Base-by-base conservation (phyloP, 2,113 vertebrate species). In the Ia io region DNA sequence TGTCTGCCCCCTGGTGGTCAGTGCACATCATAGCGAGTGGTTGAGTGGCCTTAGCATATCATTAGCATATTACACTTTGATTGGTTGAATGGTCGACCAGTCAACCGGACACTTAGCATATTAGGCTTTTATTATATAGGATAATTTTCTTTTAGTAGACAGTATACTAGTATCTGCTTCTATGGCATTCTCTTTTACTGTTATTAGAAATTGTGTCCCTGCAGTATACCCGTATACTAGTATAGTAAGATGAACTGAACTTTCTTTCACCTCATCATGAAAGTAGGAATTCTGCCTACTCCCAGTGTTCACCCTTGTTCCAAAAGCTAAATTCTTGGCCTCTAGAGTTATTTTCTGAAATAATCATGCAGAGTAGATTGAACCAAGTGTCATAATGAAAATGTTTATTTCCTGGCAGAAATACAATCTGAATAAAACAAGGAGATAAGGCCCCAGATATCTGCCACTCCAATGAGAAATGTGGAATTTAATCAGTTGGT, bases 341-440 rank as follows among this genome's bases (percentile, higher is more conserved):
- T 51, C 44, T 90, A n/a, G 37, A 37, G n/a, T 35, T 51, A n/a
- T 93, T 95, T 94, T 67, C 37, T 20, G 74, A 88, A 88, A 84
- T 79, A 63, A 92, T 88, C 69, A 83, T 47, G 32, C 32, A 90
- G 82, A 97, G 78, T 47, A 97, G 93, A 97, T 88, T 93, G 94
- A 95, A 84, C 94, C 95, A 87, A 74, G 32, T 1, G 23, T 14
- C 14, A 28, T 96, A 91, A 90, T 76, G 95, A 97, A 98, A 95
- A 89, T 0, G 51, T 37, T 61, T 47, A 44, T 96, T 97, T 97
- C 95, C 84, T 97, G 93, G 49, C 82, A 95, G 76, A 78, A 77
- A 74, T 73, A 42, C 42, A 94, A 88, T 8, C 82, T 63, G 95
- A 92, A 7, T 35, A 18, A 5, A n/a, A 86, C 76, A 84, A 83